These are phyloP conservation scores for Myxocyprinus asiaticus DNA, from an alignment of 2,113 vertebrate species.

Conservation along the genomic window DNA sequence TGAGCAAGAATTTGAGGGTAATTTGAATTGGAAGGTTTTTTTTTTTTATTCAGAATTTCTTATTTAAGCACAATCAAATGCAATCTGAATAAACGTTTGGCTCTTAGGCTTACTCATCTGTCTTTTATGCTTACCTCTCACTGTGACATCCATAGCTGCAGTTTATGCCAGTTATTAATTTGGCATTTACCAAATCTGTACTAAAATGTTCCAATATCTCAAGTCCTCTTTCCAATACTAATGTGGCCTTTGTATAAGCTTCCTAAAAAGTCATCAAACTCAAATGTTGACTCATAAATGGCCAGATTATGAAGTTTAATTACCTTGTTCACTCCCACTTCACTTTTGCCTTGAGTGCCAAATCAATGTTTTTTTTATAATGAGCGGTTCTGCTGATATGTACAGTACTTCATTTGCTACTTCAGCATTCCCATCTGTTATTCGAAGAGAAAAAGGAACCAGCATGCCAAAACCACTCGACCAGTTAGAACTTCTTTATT, in stretches of 20 bases:
- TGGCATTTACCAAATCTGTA: background rate
- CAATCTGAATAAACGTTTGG: too few relatives aligned
- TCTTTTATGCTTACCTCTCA: conserved; percentile 9
- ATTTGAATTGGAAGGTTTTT: background rate
- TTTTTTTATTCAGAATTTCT: background rate
- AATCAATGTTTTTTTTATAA: too few relatives aligned
- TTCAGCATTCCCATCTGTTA: too few relatives aligned
- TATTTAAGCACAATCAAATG: too few relatives aligned
- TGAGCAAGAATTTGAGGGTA: background rate
- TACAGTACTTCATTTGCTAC: background rate
- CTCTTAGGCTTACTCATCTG: too few relatives aligned
- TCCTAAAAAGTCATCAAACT: conserved; percentile 31
- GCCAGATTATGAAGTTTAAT: conserved; percentile 40
- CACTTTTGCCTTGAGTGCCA: background rate
- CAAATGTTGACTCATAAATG: conserved; percentile 23
- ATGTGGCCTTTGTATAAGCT: conserved; percentile 32
- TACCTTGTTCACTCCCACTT: conserved; percentile 1
- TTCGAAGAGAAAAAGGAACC: too few relatives aligned
- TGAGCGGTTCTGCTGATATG: conserved; percentile 4
- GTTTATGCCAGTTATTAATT: conserved; percentile 3
- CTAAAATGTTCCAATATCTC: background rate
- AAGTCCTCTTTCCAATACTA: conserved; percentile 16
- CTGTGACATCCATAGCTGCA: background rate
- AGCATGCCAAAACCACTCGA: too few relatives aligned
- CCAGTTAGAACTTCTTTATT: too few relatives aligned